phyloP scores from a whole-genome alignment of 92 coral and sea anemone species.

The Bergia puertoricense region DNA sequence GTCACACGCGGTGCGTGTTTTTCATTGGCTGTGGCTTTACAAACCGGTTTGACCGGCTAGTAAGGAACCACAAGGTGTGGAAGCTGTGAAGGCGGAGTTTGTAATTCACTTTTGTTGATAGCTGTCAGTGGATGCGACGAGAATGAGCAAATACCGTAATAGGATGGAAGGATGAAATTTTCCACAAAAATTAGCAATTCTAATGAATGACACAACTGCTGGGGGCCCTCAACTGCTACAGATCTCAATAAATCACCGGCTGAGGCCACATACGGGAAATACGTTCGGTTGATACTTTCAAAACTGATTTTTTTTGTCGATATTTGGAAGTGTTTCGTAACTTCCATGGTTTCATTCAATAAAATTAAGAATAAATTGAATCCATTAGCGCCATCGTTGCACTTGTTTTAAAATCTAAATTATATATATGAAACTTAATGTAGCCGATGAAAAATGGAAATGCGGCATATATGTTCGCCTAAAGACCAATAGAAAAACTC shows the following conservation, averaged over 20 bases:
- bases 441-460: not conserved
- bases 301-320: not conserved
- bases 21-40: constrained; percentile 9
- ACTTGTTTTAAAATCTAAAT: not conserved
- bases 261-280: constrained; percentile 8
- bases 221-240: constrained; percentile 24
- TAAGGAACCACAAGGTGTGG: constrained; percentile 41
- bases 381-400: not conserved
- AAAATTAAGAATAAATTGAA: not conserved
- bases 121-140: constrained; percentile 28
- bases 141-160: constrained; percentile 36
- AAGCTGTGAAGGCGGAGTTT: constrained; percentile 42
- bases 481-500: constrained; percentile 21
- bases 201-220: constrained; percentile 4
- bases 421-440: not conserved
- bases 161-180: constrained; percentile 49
- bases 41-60: constrained; percentile 43
- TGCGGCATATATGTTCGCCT: not conserved
- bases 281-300: constrained; percentile 14
- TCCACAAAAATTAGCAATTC: constrained; percentile 44
- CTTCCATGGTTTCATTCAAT: not conserved
- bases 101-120: constrained; percentile 28
- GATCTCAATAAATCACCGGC: constrained; percentile 11
- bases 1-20: constrained; percentile 26
- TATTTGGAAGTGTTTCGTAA: not conserved